Conservation (phyloP, 2,113 vertebrate genomes). For the Menidia beryllina region DNA sequence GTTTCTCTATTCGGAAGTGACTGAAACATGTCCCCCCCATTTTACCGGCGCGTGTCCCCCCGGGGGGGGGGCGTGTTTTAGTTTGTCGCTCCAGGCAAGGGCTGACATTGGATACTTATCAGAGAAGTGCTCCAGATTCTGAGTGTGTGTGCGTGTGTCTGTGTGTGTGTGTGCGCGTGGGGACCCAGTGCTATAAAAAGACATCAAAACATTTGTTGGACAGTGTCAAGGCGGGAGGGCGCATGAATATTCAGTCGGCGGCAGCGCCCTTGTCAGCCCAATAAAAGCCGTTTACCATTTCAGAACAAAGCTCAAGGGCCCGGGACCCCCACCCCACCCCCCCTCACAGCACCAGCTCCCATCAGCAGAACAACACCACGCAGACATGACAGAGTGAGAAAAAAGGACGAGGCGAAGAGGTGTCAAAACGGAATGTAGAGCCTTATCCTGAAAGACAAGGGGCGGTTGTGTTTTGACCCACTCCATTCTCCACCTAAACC, state of each 20-base stretch:
- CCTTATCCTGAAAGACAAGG: slow-evolving; percentile 11
- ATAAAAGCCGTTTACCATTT: slow-evolving; percentile 56
- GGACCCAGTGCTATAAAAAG: slow-evolving; percentile 67
- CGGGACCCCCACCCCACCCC: background rate
- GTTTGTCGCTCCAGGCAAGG: slow-evolving; percentile 39
- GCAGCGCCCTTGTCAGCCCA: slow-evolving; percentile 19
- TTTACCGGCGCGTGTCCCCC: slow-evolving; percentile 31
- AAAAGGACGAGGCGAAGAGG: too few species aligned
- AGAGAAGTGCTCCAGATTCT: slow-evolving; percentile 61
- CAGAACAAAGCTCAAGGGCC: slow-evolving; percentile 41
- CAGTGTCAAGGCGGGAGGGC: slow-evolving; percentile 19
- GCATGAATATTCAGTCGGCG: slow-evolving; percentile 54
- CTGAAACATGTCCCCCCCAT: slow-evolving; percentile 17
- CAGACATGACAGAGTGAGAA: slow-evolving; percentile 13
- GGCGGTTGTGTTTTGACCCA: too few species aligned
- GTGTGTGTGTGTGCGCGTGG: slow-evolving; percentile 38
- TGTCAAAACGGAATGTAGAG: background rate
- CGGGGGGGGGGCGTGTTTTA: slow-evolving; percentile 36
- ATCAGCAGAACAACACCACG: slow-evolving; percentile 11
- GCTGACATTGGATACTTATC: slow-evolving; percentile 62
- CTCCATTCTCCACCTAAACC: slow-evolving; percentile 72
- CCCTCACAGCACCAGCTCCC: background rate
- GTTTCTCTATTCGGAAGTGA: slow-evolving; percentile 27
- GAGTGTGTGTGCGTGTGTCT: slow-evolving; percentile 16
- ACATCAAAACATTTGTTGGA: slow-evolving; percentile 67